These are phyloP conservation scores for Gila orcuttii DNA, from an alignment of 2,113 vertebrate genomes.

Conservation along the genomic window DNA sequence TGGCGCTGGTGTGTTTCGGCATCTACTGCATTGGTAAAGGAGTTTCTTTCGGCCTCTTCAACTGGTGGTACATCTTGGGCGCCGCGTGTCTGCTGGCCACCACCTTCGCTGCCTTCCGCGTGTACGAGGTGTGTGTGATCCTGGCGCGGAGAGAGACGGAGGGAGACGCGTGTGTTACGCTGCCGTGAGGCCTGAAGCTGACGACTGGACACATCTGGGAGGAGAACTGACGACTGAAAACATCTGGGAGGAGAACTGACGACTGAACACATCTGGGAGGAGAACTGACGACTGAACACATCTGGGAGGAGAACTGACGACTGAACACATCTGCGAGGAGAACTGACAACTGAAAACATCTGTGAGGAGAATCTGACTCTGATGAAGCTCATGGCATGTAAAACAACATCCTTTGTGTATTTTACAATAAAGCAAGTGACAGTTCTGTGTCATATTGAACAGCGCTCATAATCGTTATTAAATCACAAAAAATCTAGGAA, in stretches of 20 bases:
- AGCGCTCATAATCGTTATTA: background rate
- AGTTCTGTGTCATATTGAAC: background rate
- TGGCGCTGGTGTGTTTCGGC: conserved; percentile 62
- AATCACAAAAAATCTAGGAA: background rate
- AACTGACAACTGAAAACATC: too few species aligned
- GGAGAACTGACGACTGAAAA: too few species aligned
- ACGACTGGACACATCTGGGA: background rate
- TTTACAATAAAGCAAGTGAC: background rate
- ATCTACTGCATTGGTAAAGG: conserved; percentile 69
- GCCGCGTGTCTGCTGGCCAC: conserved; percentile 61
- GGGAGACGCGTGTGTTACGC: conserved; percentile 1
- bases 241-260: background rate
- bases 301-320: too few species aligned
- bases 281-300: too few species aligned
- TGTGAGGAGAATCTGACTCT: too few species aligned
- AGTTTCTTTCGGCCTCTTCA: conserved; percentile 65
- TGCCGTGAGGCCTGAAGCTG: too few species aligned
- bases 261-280: too few species aligned
- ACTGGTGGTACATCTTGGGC: conserved; percentile 72
- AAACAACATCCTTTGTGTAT: too few species aligned
- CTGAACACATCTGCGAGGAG: too few species aligned
- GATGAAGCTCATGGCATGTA: too few species aligned
- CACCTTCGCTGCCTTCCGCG: conserved; percentile 65
- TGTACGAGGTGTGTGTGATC: conserved; percentile 67
- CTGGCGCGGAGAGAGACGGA: conserved; percentile 54